Evolutionary conservation across 35 echinoderm and acorn worm genomes (phyloP), one percentile per base, ranked within the genome.

Genomic region (Apostichopus japonicus): DNA sequence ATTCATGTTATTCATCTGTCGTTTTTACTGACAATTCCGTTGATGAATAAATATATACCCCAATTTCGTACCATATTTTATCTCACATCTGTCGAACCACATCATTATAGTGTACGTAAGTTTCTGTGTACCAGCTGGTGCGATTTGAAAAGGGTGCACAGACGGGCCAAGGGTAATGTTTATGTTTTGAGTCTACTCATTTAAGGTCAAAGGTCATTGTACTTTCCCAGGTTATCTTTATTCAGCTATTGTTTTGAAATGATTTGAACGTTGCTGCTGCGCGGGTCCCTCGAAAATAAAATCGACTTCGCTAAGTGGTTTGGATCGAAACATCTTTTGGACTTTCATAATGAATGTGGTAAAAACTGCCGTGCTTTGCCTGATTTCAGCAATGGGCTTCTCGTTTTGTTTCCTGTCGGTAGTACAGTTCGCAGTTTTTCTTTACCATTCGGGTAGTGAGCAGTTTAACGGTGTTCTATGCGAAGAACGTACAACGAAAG

Each of bases 401-500:
- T 53, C 21, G 10, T 84, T 86, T 25, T 95, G 94, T 73, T 95
- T 95, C 65, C 22, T 75, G 23, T 77, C 94, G 2, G 90, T 95
- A 16, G 56, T 86, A 14, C 90, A 95, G 23, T 95, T 95, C 54
- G 94, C 89, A 6, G 54, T 95, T 59, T 95, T 91, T 55, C 53
- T 91, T 23, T 91, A 91, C 90, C 52, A 79, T 11, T 77, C 86
- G 61, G 86, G 86, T 73, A 51, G 21, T 15, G 86, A 23, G 33
- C 23, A 44, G 86, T 25, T 54, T 19, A 54, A 89, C 19, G 24
- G 19, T 87, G 86, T 24, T 10, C 56, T 27, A 16, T 84, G 81
- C 55, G 6, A 21, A 84, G 86, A 65, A 65, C 25, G 14, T 9
- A 9, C 14, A 54, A 14, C 22, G 51, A 13, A 21, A 14, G 51